These are phyloP conservation scores for Ara ararauna DNA, from an alignment of 2,797 vertebrate species.

Conservation along the genomic window DNA sequence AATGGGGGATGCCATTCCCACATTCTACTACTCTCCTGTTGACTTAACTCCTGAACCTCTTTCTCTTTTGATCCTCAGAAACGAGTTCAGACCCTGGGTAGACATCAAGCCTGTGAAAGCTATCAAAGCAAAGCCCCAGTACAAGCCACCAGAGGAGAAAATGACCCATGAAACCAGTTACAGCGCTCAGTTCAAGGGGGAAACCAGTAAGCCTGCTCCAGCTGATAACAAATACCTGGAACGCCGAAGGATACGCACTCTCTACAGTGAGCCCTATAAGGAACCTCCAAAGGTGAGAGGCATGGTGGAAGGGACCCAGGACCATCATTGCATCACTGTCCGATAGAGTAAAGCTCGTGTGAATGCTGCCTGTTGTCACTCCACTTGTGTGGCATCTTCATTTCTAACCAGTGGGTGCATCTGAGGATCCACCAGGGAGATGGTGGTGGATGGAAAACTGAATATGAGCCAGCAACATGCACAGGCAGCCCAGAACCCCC, in stretches of 20 bases:
- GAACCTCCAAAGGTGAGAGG: constrained; percentile 88
- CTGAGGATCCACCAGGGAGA: neutral
- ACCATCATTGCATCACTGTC: neutral
- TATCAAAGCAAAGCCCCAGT: constrained; percentile 90
- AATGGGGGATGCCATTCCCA: neutral
- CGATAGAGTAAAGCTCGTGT: neutral
- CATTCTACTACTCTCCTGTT: fast-evolving
- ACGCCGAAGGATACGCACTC: constrained; percentile 93
- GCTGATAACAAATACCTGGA: constrained; percentile 88
- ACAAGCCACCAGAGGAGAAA: constrained; percentile 89
- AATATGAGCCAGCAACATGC: fast-evolving
- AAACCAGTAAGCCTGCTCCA: constrained; percentile 80
- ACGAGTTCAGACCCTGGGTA: constrained; percentile 92
- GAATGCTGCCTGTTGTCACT: neutral
- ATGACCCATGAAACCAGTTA: constrained; percentile 93
- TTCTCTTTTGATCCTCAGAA: constrained; percentile 77
- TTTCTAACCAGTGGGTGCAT: neutral
- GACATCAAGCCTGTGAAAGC: constrained; percentile 90
- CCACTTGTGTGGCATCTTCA: neutral
- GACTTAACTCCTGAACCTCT: neutral
- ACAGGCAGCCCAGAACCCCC: fast-evolving
- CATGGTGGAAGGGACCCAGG: fast-evolving
- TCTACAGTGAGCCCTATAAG: constrained; percentile 92
- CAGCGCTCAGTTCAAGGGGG: constrained; percentile 91
- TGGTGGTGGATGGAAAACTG: neutral